Evolutionary conservation across 2,113 vertebrate genomes (phyloP).

Genomic region (Vulpes ferrilata): DNA sequence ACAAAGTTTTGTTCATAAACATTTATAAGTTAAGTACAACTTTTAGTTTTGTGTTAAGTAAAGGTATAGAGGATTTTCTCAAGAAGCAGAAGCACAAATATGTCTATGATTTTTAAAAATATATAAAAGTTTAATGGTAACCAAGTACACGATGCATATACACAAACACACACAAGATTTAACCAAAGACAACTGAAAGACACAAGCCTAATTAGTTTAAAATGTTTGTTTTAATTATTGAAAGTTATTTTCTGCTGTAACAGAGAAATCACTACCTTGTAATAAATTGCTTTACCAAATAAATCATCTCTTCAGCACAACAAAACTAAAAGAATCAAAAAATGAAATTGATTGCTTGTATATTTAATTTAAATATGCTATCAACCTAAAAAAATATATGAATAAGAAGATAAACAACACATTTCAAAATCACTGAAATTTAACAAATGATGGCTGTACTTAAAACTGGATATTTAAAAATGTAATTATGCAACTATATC

Average conservation of each 20-base stretch:
- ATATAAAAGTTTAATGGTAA: background rate
- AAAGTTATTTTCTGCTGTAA: conserved; percentile 12
- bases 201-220: conserved; percentile 32
- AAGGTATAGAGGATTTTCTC: background rate
- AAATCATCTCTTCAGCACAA: background rate
- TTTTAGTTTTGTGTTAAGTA: background rate
- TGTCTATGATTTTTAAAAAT: background rate
- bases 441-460: conserved; percentile 3
- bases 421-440: conserved; percentile 47
- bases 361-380: conserved; percentile 30
- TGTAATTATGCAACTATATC: background rate
- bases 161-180: background rate
- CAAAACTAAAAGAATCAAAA: conserved; percentile 4
- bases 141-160: background rate
- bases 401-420: conserved; percentile 23
- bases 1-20: conserved; percentile 50
- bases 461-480: conserved; percentile 44
- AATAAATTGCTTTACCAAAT: background rate
- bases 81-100: background rate
- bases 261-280: background rate
- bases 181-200: background rate
- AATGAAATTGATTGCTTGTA: background rate
- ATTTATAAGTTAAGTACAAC: background rate
- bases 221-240: conserved; percentile 37
- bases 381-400: background rate